phyloP scores from a whole-genome alignment of 2,797 vertebrate species.

The Rhynchotus rufescens region DNA sequence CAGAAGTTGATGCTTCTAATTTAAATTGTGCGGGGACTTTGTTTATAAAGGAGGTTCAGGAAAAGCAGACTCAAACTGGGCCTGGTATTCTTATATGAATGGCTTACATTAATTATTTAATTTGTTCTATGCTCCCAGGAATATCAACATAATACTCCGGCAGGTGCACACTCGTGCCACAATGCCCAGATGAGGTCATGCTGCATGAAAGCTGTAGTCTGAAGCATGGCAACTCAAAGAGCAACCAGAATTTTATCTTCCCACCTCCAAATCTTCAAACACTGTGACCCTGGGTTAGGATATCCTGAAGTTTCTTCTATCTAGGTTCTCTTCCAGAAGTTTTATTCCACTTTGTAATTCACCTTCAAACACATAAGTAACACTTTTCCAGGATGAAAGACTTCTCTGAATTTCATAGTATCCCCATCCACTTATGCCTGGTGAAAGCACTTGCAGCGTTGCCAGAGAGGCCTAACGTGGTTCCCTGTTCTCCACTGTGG shows the following conservation, averaged over 20 bases:
- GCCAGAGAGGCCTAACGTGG: background rate
- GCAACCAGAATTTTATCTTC: background rate
- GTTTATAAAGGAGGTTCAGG: background rate
- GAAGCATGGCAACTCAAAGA: background rate
- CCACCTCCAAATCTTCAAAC: background rate
- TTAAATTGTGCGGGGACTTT: background rate
- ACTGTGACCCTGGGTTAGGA: background rate
- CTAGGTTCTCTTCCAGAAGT: background rate
- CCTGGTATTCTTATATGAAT: background rate
- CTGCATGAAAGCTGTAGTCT: background rate
- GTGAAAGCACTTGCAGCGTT: background rate
- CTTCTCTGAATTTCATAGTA: background rate
- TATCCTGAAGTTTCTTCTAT: background rate
- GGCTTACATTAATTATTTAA: conserved; percentile 8
- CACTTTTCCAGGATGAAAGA: background rate
- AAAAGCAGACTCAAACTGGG: background rate
- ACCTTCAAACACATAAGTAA: background rate
- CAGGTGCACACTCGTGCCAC: background rate
- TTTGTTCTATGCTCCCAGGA: background rate
- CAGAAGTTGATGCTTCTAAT: background rate
- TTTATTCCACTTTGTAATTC: background rate
- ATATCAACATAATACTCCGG: background rate
- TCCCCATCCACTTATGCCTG: background rate
- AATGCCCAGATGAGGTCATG: background rate
- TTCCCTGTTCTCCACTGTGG: background rate